Evolutionary conservation across 2,113 vertebrate genomes (phyloP).

Genomic region (Pachycephala philippinensis): DNA sequence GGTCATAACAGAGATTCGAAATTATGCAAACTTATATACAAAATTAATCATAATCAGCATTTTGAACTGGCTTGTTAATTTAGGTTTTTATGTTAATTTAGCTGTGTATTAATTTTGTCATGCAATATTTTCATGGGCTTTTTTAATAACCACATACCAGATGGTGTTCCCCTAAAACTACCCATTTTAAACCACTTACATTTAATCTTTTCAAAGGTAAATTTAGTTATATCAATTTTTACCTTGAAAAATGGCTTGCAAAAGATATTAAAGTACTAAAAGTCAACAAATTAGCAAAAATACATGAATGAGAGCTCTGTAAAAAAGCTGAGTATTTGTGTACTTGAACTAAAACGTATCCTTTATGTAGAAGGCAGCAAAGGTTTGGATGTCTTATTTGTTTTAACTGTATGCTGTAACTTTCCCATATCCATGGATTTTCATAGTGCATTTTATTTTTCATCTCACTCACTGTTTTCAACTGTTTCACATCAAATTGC

Average conservation of each 20-base stretch:
- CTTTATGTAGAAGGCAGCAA: neutral
- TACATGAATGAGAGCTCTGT: neutral
- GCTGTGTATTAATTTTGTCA: neutral
- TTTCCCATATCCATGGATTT: neutral
- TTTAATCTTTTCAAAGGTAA: slow-evolving; percentile 35
- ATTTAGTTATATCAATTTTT: neutral
- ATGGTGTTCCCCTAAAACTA: slow-evolving; percentile 8
- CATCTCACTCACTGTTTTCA: neutral
- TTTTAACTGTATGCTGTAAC: neutral
- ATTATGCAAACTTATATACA: neutral
- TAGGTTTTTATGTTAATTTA: neutral
- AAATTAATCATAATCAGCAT: slow-evolving; percentile 8
- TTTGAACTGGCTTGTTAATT: slow-evolving; percentile 8
- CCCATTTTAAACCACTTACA: neutral
- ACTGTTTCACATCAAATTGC: neutral
- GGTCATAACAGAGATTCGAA: neutral
- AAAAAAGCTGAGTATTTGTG: neutral
- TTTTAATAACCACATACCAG: neutral
- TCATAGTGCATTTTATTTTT: neutral
- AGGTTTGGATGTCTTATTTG: neutral
- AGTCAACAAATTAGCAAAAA: neutral
- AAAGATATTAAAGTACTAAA: neutral
- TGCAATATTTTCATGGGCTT: neutral
- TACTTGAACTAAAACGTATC: neutral
- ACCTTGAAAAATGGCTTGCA: neutral